Evolutionary conservation across 92 coral and sea anemone species (phyloP).

Genomic region (Parazoanthus swiftii): DNA sequence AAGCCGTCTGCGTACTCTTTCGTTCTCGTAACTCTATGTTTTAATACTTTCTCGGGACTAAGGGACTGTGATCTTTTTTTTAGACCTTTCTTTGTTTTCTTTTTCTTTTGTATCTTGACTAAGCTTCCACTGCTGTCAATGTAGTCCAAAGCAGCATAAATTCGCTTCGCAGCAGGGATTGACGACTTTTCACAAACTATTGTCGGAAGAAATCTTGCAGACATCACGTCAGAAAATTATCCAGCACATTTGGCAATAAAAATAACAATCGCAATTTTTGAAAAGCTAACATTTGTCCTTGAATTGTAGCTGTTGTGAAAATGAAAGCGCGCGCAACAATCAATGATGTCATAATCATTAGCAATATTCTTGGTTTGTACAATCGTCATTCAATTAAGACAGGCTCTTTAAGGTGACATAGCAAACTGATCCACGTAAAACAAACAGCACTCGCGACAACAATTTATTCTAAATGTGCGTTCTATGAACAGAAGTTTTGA

Average conservation of each 20-base stretch:
- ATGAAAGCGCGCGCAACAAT: conserved; percentile 24
- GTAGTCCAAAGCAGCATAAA: conserved; percentile 68
- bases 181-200: conserved; percentile 61
- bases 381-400: background rate
- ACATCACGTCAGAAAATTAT: conserved; percentile 13
- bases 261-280: background rate
- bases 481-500: too few relatives aligned
- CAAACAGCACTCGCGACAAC: too few relatives aligned
- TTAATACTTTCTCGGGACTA: conserved; percentile 40
- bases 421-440: too few relatives aligned
- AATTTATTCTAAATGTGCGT: too few relatives aligned
- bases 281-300: background rate
- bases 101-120: conserved; percentile 38
- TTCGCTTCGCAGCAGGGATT: conserved; percentile 65
- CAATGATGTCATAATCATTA: conserved; percentile 37
- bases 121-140: conserved; percentile 50
- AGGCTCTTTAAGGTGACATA: too few relatives aligned
- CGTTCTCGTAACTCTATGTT: conserved; percentile 57
- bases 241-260: background rate
- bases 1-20: conserved; percentile 67
- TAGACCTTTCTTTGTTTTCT: conserved; percentile 48
- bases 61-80: conserved; percentile 30
- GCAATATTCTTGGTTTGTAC: background rate
- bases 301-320: background rate
- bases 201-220: conserved; percentile 55